A percentile compares a stretch with the other conserved stretches of the same genome.
Evolutionary conservation across 2,797 vertebrate species (phyloP).

Genomic region (Cirrhinus mrigala): DNA sequence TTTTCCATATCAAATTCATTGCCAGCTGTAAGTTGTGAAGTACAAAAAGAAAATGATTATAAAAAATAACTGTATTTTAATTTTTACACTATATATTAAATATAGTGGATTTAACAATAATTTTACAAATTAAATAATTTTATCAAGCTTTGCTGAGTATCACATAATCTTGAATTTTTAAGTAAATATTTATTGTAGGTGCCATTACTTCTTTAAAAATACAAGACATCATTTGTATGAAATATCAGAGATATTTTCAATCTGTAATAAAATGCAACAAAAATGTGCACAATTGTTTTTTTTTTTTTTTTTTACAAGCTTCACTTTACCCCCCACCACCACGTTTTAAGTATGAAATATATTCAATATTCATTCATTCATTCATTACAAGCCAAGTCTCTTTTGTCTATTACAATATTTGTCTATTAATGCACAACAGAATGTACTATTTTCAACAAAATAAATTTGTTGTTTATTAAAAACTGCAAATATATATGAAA

Average conservation of each 20-base stretch:
- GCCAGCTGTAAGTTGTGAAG: neutral
- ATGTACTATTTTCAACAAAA: too few relatives aligned
- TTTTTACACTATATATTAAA: neutral
- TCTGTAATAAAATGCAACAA: neutral
- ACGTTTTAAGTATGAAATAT: neutral
- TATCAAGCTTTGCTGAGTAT: neutral
- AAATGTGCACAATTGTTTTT: neutral
- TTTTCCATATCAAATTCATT: neutral
- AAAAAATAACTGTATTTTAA: neutral
- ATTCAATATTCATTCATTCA: neutral
- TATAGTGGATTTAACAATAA: neutral
- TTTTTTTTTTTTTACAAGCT: neutral
- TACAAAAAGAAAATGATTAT: neutral
- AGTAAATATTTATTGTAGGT: neutral
- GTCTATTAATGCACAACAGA: too few relatives aligned
- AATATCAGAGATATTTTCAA: neutral
- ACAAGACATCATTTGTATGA: neutral
- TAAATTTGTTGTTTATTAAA: too few relatives aligned
- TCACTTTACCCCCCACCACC: neutral
- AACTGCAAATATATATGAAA: too few relatives aligned
- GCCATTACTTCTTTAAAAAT: neutral
- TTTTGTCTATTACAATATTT: neutral
- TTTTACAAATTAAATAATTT: neutral
- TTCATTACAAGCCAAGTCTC: neutral
- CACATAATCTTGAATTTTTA: neutral